phyloP scores from a whole-genome alignment of 2,113 vertebrate genomes.

The Shinisaurus crocodilurus region DNA sequence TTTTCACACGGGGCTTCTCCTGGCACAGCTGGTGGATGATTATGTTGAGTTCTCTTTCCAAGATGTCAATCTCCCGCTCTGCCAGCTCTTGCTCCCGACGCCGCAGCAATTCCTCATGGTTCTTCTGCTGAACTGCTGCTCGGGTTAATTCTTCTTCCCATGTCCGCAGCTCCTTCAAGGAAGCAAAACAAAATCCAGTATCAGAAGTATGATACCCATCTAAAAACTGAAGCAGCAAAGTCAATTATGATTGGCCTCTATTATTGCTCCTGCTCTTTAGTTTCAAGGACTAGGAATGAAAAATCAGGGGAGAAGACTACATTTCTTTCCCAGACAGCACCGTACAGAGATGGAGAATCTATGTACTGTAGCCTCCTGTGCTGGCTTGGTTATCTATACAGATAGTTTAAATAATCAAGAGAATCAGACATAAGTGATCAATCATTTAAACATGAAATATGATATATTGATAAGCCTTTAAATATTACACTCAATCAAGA shows the following conservation, averaged over 20 bases:
- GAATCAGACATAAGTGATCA: not conserved
- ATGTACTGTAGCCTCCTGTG: not conserved
- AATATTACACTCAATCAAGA: too few species aligned
- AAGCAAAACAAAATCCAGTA: not conserved
- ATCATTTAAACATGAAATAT: not conserved
- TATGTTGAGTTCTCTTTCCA: conserved; percentile 95
- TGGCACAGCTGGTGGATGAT: conserved; percentile 98
- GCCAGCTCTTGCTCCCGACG: conserved; percentile 94
- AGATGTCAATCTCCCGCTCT: conserved; percentile 94
- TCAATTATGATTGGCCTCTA: not conserved
- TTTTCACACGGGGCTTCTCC: conserved; percentile 94
- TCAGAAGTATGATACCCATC: not conserved
- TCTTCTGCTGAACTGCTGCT: conserved; percentile 95
- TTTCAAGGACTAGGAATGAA: not conserved
- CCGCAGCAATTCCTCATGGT: conserved; percentile 91
- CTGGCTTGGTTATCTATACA: not conserved
- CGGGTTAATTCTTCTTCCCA: conserved; percentile 95
- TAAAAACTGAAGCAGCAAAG: not conserved
- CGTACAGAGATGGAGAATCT: not conserved
- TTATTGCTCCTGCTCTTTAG: not conserved
- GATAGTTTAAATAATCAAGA: not conserved
- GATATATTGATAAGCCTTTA: not conserved
- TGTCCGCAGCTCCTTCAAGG: conserved; percentile 88
- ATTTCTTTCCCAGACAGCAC: not conserved
- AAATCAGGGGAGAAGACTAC: not conserved